These are phyloP conservation scores for Dasysyrphus tricinctus DNA, from an alignment of 2,888 invertebrate species.

Conservation along the genomic window DNA sequence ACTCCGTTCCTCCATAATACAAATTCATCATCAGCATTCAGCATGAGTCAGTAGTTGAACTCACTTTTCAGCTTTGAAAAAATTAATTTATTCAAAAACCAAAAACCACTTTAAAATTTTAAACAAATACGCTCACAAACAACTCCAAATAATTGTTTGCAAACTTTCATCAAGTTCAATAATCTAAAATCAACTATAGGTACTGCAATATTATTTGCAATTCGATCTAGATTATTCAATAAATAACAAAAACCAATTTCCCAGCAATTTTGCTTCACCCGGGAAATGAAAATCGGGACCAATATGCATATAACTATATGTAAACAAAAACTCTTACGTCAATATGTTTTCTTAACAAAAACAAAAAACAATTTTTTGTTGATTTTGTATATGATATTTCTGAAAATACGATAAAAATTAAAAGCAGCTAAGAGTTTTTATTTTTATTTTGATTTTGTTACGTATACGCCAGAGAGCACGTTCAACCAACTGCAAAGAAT, in stretches of 20 bases:
- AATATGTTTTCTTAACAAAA: neutral
- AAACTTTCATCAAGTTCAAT: neutral
- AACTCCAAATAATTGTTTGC: neutral
- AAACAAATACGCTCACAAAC: too few species aligned
- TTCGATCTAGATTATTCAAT: neutral
- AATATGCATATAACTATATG: neutral
- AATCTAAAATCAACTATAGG: neutral
- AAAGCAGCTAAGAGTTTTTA: neutral
- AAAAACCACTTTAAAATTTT: too few species aligned
- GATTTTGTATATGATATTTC: neutral
- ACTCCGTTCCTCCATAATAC: too few species aligned
- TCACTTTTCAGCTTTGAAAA: too few species aligned
- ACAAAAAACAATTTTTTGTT: neutral
- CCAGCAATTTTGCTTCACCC: neutral
- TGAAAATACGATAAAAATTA: neutral
- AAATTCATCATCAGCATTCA: too few species aligned
- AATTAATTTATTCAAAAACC: too few species aligned
- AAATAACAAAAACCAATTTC: neutral
- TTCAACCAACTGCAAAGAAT: neutral
- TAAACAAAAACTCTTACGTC: neutral
- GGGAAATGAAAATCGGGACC: neutral
- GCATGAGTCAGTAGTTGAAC: too few species aligned
- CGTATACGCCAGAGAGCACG: conserved; percentile 33
- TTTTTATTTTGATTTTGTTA: conserved; percentile 9
- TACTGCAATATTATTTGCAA: neutral